A percentile compares a stretch with the other conserved stretches of the same genome.
phyloP scores from a whole-genome alignment of 1,140 invertebrate genomes.

The Tetramorium alpestre region DNA sequence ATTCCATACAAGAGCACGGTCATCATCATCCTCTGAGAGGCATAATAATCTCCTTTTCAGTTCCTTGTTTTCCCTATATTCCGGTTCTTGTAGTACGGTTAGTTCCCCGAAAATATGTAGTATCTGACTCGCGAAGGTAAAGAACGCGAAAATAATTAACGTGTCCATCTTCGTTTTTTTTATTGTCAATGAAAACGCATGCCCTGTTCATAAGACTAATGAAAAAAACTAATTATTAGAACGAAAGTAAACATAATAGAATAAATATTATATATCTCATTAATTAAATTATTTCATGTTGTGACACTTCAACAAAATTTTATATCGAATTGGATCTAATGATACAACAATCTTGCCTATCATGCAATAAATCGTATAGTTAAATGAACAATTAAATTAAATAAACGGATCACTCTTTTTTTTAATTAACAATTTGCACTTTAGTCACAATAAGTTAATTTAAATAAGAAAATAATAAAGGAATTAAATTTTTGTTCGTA shows the following conservation, averaged over 20 bases:
- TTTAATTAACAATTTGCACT: background rate
- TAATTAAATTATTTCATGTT: background rate
- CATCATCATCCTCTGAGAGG: conserved; percentile 59
- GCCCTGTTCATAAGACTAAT: background rate
- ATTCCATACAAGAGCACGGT: conserved; percentile 65
- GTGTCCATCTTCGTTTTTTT: background rate
- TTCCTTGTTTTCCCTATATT: too few species aligned
- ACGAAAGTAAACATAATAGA: background rate
- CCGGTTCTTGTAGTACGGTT: background rate
- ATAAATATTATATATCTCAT: background rate
- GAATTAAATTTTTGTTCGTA: background rate
- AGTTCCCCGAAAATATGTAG: background rate
- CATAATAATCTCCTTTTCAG: conserved; percentile 35
- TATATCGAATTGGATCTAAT: too few species aligned
- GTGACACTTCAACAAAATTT: too few species aligned
- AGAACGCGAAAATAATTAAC: background rate
- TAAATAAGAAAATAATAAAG: background rate
- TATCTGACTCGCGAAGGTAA: background rate
- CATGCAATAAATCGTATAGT: too few species aligned
- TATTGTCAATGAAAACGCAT: background rate
- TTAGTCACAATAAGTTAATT: background rate
- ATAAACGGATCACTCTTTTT: background rate
- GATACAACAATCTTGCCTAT: background rate
- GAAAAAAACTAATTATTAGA: too few species aligned
- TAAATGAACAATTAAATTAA: too few species aligned